These are phyloP conservation scores for Parazoanthus darwini DNA, from an alignment of 92 coral and sea anemone species.

Conservation along the genomic window DNA sequence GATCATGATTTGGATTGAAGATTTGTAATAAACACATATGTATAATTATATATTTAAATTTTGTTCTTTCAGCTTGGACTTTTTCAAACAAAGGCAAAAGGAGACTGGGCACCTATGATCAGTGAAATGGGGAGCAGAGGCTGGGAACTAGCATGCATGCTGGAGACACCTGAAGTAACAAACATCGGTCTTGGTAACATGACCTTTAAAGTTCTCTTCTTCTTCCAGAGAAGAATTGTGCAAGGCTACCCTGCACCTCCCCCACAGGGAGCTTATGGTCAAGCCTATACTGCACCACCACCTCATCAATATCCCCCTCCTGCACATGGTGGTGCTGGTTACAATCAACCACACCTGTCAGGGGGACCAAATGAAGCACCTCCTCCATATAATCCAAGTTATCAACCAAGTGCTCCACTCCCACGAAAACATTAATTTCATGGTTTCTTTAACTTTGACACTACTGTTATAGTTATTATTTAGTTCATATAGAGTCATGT, in stretches of 20 bases:
- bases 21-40: neutral
- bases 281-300: constrained; percentile 39
- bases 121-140: constrained; percentile 96
- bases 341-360: constrained; percentile 50
- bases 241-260: constrained; percentile 63
- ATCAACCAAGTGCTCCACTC: constrained; percentile 84
- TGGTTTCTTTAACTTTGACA: neutral
- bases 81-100: constrained; percentile 94
- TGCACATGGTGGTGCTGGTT: constrained; percentile 49
- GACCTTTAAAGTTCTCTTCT: constrained; percentile 90
- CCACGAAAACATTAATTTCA: constrained; percentile 58
- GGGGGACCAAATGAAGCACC: constrained; percentile 60
- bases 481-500: neutral
- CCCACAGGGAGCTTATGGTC: constrained; percentile 58
- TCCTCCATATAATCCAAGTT: constrained; percentile 66
- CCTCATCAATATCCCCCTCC: constrained; percentile 49
- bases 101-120: constrained; percentile 99
- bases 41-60: neutral
- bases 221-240: constrained; percentile 86
- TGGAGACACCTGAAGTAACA: constrained; percentile 93
- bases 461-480: neutral
- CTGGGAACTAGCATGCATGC: constrained; percentile 98
- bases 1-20: neutral
- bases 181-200: constrained; percentile 92
- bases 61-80: constrained; percentile 76